These are phyloP conservation scores for Machaerirhynchus nigripectus DNA, from an alignment of 2,113 vertebrate species.

Conservation along the genomic window DNA sequence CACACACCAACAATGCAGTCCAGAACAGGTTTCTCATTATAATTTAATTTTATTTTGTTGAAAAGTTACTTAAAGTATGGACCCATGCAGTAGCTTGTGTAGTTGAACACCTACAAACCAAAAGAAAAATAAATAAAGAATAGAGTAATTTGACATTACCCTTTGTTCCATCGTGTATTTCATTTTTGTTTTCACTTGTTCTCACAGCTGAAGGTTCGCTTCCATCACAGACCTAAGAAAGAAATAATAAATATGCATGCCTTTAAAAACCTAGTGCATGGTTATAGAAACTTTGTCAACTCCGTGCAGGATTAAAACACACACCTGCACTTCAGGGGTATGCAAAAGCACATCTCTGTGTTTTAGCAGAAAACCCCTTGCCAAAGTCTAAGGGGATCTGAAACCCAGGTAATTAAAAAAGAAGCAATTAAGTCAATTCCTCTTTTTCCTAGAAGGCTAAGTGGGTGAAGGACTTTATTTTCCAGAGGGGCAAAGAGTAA, in stretches of 20 bases:
- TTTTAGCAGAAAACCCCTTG: background rate
- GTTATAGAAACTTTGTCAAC: background rate
- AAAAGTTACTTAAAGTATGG: background rate
- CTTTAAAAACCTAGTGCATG: background rate
- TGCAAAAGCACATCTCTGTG: background rate
- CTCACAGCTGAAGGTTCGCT: slow-evolving; percentile 62
- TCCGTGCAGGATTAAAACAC: background rate
- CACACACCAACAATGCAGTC: background rate
- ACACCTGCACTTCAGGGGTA: background rate
- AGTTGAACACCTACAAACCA: background rate
- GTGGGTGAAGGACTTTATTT: background rate
- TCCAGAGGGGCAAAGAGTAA: background rate
- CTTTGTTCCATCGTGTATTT: slow-evolving; percentile 65
- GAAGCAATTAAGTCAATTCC: background rate
- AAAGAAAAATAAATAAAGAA: background rate
- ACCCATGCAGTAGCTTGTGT: background rate
- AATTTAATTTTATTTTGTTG: background rate
- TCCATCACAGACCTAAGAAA: slow-evolving; percentile 70
- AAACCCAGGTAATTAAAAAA: background rate
- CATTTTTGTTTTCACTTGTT: slow-evolving; percentile 73
- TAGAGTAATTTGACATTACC: slow-evolving; percentile 70
- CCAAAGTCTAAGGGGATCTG: background rate
- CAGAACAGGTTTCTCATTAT: background rate
- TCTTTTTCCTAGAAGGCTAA: background rate
- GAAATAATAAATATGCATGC: slow-evolving; percentile 11